phyloP scores from a whole-genome alignment of 2,888 invertebrate species.

The Tuberolachnus salignus region DNA sequence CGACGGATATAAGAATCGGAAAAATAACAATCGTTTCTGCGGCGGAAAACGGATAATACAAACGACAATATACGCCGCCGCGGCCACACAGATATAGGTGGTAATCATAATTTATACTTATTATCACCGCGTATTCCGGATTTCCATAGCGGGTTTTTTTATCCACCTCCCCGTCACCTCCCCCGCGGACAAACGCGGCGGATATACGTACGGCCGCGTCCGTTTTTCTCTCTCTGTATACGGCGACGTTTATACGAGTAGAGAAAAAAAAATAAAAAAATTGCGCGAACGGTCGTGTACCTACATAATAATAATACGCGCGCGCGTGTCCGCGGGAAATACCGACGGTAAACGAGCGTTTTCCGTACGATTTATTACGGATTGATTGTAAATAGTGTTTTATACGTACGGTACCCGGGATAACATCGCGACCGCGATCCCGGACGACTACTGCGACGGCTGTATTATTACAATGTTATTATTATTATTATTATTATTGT shows the following conservation, averaged over 20 bases:
- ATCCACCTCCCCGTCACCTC: too few species aligned
- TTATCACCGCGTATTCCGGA: background rate
- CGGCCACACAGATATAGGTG: background rate
- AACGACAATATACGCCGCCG: background rate
- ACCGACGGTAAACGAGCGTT: background rate
- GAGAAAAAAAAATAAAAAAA: background rate
- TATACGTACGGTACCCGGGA: background rate
- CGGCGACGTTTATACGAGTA: background rate
- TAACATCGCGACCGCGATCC: background rate
- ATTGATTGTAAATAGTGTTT: background rate
- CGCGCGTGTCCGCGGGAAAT: background rate
- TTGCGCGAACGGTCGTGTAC: too few species aligned
- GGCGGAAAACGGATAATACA: background rate
- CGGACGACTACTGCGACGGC: background rate
- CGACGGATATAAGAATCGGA: background rate
- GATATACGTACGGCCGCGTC: background rate
- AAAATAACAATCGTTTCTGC: conserved; percentile 36
- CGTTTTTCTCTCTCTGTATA: background rate
- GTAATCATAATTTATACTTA: background rate
- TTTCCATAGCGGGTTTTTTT: conserved; percentile 50
- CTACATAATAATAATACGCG: too few species aligned
- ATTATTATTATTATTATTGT: conserved; percentile 11
- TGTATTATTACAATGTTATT: conserved; percentile 4
- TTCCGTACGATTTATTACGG: background rate
- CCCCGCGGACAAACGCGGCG: conserved; percentile 13